Conservation (phyloP, 2,113 vertebrate genomes). For the Onychostruthus taczanowskii region DNA sequence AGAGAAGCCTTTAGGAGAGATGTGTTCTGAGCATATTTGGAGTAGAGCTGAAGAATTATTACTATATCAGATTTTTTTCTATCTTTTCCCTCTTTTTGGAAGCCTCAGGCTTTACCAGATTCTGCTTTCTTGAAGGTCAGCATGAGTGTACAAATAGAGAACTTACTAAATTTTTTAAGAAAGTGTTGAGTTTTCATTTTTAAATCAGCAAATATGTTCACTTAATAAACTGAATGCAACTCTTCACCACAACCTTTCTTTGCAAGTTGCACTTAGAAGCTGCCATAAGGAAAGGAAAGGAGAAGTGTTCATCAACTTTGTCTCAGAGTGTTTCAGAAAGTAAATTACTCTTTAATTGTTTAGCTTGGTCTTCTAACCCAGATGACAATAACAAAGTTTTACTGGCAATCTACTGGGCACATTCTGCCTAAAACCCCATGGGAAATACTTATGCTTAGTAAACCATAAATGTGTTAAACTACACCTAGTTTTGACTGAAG, state of each 20-base stretch:
- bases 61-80: neutral
- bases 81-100: neutral
- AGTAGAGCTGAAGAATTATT: neutral
- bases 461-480: neutral
- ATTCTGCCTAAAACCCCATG: neutral
- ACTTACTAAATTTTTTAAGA: slow-evolving; percentile 9
- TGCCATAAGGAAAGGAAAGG: neutral
- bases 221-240: neutral
- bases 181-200: neutral
- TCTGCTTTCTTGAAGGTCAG: slow-evolving; percentile 72
- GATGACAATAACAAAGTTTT: neutral
- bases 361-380: neutral
- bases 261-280: neutral
- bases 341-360: neutral
- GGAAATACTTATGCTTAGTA: neutral
- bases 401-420: neutral
- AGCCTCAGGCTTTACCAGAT: neutral
- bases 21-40: slow-evolving; percentile 67
- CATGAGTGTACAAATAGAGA: slow-evolving; percentile 54
- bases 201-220: neutral
- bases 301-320: neutral
- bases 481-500: neutral
- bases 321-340: neutral
- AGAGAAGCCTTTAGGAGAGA: slow-evolving; percentile 77
- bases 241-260: neutral